phyloP scores from a whole-genome alignment of 2,797 vertebrate genomes.

The Hipposideros larvatus region DNA sequence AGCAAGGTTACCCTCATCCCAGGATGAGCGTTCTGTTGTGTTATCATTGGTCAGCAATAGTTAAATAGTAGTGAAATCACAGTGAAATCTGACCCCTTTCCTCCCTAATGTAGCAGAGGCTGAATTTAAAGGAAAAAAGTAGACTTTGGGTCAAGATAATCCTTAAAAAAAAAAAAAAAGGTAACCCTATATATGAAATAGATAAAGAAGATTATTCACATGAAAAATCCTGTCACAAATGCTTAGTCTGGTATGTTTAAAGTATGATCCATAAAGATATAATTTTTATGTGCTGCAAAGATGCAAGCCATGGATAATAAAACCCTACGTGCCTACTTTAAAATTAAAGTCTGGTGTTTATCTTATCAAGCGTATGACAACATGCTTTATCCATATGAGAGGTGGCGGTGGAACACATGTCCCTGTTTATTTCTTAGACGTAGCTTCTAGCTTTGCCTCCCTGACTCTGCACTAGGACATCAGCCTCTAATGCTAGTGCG shows the following conservation, averaged over 20 bases:
- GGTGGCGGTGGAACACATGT: accelerated
- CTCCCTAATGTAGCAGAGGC: background rate
- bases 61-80: background rate
- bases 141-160: background rate
- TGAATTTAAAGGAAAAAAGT: background rate
- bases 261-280: background rate
- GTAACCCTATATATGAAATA: background rate
- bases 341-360: background rate
- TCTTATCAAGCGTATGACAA: background rate
- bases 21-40: background rate
- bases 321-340: background rate
- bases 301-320: background rate
- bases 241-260: background rate
- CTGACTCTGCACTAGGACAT: background rate
- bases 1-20: background rate
- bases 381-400: background rate
- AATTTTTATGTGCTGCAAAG: background rate
- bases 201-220: background rate
- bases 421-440: background rate
- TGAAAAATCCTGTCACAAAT: background rate
- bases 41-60: background rate
- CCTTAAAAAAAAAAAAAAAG: background rate
- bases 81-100: background rate
- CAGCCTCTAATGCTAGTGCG: background rate
- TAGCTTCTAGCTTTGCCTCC: background rate